Evolutionary conservation across 1,140 invertebrate species (phyloP).

Genomic region (Bombus waltoni): DNA sequence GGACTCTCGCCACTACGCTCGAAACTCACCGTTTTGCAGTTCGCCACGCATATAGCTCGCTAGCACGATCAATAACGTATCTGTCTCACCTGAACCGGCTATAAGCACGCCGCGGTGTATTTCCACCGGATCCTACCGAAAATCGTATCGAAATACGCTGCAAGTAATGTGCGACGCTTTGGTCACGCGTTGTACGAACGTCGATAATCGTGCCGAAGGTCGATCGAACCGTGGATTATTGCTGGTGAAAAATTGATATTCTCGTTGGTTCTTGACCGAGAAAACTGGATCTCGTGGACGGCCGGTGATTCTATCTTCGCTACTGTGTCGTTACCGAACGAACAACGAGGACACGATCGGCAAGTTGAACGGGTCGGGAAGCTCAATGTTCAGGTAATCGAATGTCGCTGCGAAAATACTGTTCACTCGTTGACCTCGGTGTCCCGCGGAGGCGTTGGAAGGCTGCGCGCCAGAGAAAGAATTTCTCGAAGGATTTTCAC

Average conservation of each 20-base stretch:
- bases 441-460: neutral
- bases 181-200: neutral
- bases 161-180: too few relatives aligned
- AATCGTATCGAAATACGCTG: neutral
- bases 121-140: too few relatives aligned
- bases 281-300: neutral
- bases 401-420: neutral
- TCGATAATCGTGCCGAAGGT: neutral
- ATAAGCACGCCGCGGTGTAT: neutral
- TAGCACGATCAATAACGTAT: constrained; percentile 60
- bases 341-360: neutral
- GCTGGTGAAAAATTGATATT: neutral
- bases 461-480: neutral
- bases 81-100: constrained; percentile 26
- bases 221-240: neutral
- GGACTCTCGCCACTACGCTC: neutral
- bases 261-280: neutral
- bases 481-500: constrained; percentile 42
- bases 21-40: constrained; percentile 25
- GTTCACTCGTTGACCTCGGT: neutral
- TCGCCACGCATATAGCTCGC: constrained; percentile 18
- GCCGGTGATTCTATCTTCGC: neutral
- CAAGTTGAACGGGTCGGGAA: neutral
- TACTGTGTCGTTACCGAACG: neutral
- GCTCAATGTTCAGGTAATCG: neutral